Evolutionary conservation across 1,140 invertebrate species (phyloP), one percentile per base, ranked within the genome.

Genomic region (Polypedilum vanderplanki): DNA sequence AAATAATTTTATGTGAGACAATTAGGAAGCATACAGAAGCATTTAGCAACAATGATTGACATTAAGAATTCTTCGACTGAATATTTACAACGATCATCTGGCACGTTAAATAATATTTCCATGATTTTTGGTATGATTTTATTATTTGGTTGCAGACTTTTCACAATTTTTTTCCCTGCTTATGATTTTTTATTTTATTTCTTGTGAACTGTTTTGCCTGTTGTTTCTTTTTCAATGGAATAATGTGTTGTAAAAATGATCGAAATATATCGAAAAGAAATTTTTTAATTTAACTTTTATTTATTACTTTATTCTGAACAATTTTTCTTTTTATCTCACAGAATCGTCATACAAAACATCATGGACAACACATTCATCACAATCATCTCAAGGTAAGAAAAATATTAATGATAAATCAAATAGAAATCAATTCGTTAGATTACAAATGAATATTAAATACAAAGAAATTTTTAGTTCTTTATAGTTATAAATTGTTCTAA

Each of bases 321-420:
- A 33, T 57, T n/a, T 57, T 75, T 77, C 73, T 82, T 40, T 80
- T 77, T 73, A 87, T 88, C 74, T 33, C 24, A 33, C 86, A 89
- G 88, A 89, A 86, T 88, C 88, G 75, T 89, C 88, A 75, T 89
- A 89, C 82, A 89, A 89, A 84, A 87, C 87, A 79, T 86, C 88
- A 80, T 89, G 88, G 88, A 87, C 87, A 77, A 85, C 88, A 78
- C 88, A 89, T 80, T 83, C 87, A 73, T 84, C 88, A 81, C 88
- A 88, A 82, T 85, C 88, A 77, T 33, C 24, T 33, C 88, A 89
- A 86, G 88, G 88, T 89, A 80, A 84, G 24, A 33, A 5, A 33
- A 33, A n/a, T n/a, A n/a, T n/a, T n/a, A n/a, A n/a, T n/a, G n/a
- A n/a, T n/a, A n/a, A n/a, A n/a, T n/a, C n/a, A n/a, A n/a, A n/a